Evolutionary conservation across 2,888 invertebrate species (phyloP).

Genomic region (Ophonus ardosiacus): DNA sequence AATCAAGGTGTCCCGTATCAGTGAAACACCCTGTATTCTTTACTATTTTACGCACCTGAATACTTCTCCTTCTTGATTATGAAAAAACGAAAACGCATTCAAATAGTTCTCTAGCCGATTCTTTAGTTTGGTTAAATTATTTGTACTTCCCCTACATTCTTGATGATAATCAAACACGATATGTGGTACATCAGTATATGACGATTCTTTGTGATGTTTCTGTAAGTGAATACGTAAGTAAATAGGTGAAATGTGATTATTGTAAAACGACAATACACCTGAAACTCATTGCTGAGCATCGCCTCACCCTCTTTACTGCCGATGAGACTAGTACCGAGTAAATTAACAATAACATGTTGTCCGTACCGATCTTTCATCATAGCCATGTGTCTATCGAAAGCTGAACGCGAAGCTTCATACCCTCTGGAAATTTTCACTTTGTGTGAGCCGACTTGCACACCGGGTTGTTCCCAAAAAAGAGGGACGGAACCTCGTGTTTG

Average conservation of each 20-base stretch:
- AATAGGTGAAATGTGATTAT: not conserved
- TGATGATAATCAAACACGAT: constrained; percentile 98
- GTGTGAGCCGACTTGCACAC: constrained; percentile 98
- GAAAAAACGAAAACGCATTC: constrained; percentile 79
- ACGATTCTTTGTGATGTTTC: constrained; percentile 90
- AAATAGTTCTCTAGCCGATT: constrained; percentile 85
- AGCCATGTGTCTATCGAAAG: constrained; percentile 93
- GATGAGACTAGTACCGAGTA: constrained; percentile 92
- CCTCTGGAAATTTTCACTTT: constrained; percentile 98
- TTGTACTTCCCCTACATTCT: constrained; percentile 90
- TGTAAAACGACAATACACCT: constrained; percentile 74
- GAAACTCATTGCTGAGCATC: constrained; percentile 94
- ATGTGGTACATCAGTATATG: constrained; percentile 89
- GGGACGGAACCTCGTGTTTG: constrained; percentile 98
- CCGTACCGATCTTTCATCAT: constrained; percentile 94
- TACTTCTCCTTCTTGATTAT: constrained; percentile 75
- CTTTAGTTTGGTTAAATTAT: constrained; percentile 89
- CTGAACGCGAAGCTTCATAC: constrained; percentile 94
- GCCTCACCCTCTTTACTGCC: constrained; percentile 99
- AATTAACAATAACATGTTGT: constrained; percentile 92
- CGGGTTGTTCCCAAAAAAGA: constrained; percentile 99
- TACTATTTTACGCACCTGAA: constrained; percentile 70
- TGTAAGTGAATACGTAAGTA: constrained; percentile 71
- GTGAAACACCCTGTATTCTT: no score
- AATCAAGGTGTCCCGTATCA: no score